These are phyloP conservation scores for Zaprionus gabonicus DNA, from an alignment of 1,140 invertebrate genomes.

Conservation along the genomic window DNA sequence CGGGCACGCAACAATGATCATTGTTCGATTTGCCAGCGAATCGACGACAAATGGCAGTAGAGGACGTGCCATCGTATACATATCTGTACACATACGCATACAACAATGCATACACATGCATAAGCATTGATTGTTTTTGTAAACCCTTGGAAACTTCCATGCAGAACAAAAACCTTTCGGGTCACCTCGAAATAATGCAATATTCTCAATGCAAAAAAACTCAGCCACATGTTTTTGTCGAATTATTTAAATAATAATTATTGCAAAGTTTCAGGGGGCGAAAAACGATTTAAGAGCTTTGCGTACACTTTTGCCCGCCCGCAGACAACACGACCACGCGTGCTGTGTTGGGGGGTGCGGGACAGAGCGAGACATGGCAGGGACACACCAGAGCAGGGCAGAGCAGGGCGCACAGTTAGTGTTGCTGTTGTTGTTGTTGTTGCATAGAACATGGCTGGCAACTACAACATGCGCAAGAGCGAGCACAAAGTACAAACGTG, in stretches of 20 bases:
- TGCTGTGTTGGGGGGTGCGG: neutral
- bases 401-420: neutral
- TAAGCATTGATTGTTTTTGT: too few species aligned
- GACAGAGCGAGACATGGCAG: too few species aligned
- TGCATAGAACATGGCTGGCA: neutral
- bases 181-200: neutral
- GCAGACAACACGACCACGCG: neutral
- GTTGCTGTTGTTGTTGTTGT: neutral
- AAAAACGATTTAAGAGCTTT: too few species aligned
- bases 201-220: neutral
- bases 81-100: too few species aligned
- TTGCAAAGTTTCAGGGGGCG: neutral
- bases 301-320: neutral
- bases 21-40: neutral
- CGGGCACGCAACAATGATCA: neutral
- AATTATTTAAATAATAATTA: constrained; percentile 4
- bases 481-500: constrained; percentile 7
- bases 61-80: too few species aligned
- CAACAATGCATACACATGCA: too few species aligned
- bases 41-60: too few species aligned
- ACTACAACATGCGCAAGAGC: constrained; percentile 9
- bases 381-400: neutral
- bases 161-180: too few species aligned
- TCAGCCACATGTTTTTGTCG: neutral
- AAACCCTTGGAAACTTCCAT: neutral